phyloP scores from a whole-genome alignment of 2,888 invertebrate genomes.

The Penaeus monodon region DNA sequence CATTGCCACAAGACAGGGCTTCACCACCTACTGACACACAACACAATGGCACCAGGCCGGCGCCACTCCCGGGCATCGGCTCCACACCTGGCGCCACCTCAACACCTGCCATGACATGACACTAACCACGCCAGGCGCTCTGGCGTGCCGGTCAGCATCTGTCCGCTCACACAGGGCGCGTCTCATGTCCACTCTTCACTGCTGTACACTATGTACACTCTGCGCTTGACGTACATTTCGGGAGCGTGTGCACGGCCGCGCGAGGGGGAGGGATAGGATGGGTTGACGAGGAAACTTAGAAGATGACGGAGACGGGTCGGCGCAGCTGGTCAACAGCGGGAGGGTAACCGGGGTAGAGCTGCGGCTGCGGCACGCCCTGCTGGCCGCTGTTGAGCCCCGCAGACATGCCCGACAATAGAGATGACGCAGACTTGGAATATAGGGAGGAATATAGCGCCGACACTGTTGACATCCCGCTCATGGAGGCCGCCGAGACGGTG shows the following conservation, averaged over 20 bases:
- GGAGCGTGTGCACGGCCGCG: too few species aligned
- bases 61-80: conserved; percentile 18
- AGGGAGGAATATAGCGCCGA: conserved; percentile 78
- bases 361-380: conserved; percentile 55
- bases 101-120: neutral
- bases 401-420: conserved; percentile 60
- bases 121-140: neutral
- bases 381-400: conserved; percentile 47
- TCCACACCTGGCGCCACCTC: neutral
- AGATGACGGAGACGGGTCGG: conserved; percentile 77
- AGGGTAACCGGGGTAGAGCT: conserved; percentile 82
- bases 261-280: neutral
- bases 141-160: conserved; percentile 1
- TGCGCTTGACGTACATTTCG: conserved; percentile 7
- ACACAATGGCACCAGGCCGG: conserved; percentile 24
- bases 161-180: conserved; percentile 11
- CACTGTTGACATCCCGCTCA: conserved; percentile 61
- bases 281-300: conserved; percentile 69
- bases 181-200: conserved; percentile 29
- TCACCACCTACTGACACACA: conserved; percentile 52
- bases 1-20: conserved; percentile 48
- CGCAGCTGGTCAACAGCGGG: conserved; percentile 82
- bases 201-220: conserved; percentile 56
- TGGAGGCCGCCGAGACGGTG: conserved; percentile 69
- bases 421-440: conserved; percentile 71